Evolutionary conservation across 1,140 invertebrate species (phyloP).

Genomic region (Dreissena rostriformis): DNA sequence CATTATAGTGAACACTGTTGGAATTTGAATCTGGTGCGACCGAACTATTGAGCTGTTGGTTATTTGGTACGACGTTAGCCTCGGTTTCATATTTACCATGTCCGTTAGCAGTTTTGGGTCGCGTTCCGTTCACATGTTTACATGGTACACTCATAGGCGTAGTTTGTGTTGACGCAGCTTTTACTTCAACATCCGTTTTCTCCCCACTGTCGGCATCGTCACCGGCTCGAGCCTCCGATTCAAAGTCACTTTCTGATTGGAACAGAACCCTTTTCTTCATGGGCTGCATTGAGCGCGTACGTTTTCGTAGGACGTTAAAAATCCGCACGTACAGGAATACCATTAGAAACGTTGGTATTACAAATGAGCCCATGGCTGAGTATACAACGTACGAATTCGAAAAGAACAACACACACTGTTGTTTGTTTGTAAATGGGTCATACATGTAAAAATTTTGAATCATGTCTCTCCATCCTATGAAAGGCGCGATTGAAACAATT

Average conservation of each 20-base stretch:
- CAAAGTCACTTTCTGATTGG: slow-evolving; percentile 60
- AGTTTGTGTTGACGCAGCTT: slow-evolving; percentile 61
- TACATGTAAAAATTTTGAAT: slow-evolving; percentile 73
- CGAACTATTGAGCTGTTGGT: background rate
- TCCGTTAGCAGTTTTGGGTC: slow-evolving; percentile 19
- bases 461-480: slow-evolving; percentile 80
- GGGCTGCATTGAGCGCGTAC: slow-evolving; percentile 62
- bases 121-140: slow-evolving; percentile 16
- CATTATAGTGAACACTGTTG: too few species aligned
- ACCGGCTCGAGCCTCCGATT: slow-evolving; percentile 53
- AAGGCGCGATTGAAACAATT: slow-evolving; percentile 79
- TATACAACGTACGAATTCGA: slow-evolving; percentile 95
- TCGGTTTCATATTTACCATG: slow-evolving; percentile 20
- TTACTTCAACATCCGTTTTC: slow-evolving; percentile 45
- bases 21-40: too few species aligned
- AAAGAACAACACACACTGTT: slow-evolving; percentile 79
- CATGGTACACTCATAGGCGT: slow-evolving; percentile 46
- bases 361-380: slow-evolving; percentile 97
- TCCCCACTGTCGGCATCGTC: slow-evolving; percentile 60
- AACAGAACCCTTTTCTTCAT: slow-evolving; percentile 54
- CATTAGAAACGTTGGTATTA: slow-evolving; percentile 97
- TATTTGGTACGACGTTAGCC: slow-evolving; percentile 21
- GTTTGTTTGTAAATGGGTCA: slow-evolving; percentile 67
- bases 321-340: slow-evolving; percentile 98
- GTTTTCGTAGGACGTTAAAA: slow-evolving; percentile 86